Conservation (phyloP, 2,113 vertebrate genomes). For the Hiodon alosoides region DNA sequence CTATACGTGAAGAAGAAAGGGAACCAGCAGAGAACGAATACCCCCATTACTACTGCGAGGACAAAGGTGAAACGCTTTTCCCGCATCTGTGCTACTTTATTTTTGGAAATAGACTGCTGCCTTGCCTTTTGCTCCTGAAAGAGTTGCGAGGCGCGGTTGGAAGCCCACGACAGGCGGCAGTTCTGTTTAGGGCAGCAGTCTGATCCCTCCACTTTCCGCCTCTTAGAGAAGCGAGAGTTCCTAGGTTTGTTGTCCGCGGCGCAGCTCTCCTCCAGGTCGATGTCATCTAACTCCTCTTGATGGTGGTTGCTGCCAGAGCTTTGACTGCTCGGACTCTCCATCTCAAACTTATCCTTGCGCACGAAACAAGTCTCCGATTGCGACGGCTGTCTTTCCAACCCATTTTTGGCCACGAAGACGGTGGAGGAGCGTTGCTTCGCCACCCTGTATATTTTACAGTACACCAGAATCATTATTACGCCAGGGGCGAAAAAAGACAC, state of each 20-base stretch:
- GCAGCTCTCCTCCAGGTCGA: conserved; percentile 68
- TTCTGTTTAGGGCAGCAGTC: conserved; percentile 53
- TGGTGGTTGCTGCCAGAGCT: conserved; percentile 55
- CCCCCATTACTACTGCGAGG: conserved; percentile 81
- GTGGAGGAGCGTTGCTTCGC: conserved; percentile 68
- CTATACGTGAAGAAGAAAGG: conserved; percentile 90
- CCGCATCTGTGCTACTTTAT: conserved; percentile 69
- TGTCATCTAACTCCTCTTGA: conserved; percentile 67
- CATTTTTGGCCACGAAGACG: conserved; percentile 68
- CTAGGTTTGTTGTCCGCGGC: conserved; percentile 54
- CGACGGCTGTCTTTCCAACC: conserved; percentile 56
- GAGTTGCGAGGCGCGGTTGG: conserved; percentile 45
- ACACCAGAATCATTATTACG: conserved; percentile 80
- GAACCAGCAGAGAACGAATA: conserved; percentile 85
- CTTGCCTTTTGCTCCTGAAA: conserved; percentile 58
- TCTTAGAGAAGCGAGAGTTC: conserved; percentile 53
- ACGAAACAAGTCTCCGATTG: conserved; percentile 66
- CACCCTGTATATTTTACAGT: conserved; percentile 81
- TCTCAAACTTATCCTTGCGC: conserved; percentile 58
- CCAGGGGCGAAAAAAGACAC: conserved; percentile 83
- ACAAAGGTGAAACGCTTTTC: conserved; percentile 82
- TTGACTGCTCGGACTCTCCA: conserved; percentile 62
- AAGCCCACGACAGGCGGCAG: conserved; percentile 54
- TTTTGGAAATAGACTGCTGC: conserved; percentile 65
- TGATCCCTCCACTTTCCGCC: conserved; percentile 56